Evolutionary conservation across 2,797 vertebrate genomes (phyloP).

Genomic region (Phoxinus dragarum): DNA sequence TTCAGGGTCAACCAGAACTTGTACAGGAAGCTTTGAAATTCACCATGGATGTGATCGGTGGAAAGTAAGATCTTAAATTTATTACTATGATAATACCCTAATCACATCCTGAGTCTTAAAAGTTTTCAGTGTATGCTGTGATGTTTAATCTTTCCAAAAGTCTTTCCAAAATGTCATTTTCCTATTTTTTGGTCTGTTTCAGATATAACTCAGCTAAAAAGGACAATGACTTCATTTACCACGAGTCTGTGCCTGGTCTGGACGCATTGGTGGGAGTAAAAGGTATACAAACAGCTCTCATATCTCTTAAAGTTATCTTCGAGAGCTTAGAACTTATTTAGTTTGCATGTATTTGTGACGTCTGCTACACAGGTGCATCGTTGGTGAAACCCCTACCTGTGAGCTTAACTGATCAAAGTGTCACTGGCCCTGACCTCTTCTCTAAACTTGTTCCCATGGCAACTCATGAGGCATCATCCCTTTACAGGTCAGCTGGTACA

Average conservation of each 20-base stretch:
- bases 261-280: slow-evolving; percentile 84
- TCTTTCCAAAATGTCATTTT: background rate
- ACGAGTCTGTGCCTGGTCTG: slow-evolving; percentile 80
- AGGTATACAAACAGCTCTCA: slow-evolving; percentile 70
- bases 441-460: slow-evolving; percentile 88
- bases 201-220: slow-evolving; percentile 87
- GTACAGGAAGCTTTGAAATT: slow-evolving; percentile 86
- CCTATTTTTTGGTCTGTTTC: slow-evolving; percentile 5
- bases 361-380: slow-evolving; percentile 76
- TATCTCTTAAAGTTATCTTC: background rate
- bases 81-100: background rate
- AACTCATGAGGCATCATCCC: slow-evolving; percentile 85
- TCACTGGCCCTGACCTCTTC: slow-evolving; percentile 86
- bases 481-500: slow-evolving; percentile 79
- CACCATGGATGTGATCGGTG: slow-evolving; percentile 86
- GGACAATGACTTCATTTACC: slow-evolving; percentile 90
- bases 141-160: background rate
- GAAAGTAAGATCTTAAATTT: slow-evolving; percentile 80
- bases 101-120: background rate
- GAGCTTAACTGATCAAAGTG: slow-evolving; percentile 82
- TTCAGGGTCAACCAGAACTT: slow-evolving; percentile 82
- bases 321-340: background rate
- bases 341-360: background rate
- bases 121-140: background rate
- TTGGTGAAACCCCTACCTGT: slow-evolving; percentile 87